Evolutionary conservation across 2,888 invertebrate species (phyloP).

Genomic region (Dynastes maya): DNA sequence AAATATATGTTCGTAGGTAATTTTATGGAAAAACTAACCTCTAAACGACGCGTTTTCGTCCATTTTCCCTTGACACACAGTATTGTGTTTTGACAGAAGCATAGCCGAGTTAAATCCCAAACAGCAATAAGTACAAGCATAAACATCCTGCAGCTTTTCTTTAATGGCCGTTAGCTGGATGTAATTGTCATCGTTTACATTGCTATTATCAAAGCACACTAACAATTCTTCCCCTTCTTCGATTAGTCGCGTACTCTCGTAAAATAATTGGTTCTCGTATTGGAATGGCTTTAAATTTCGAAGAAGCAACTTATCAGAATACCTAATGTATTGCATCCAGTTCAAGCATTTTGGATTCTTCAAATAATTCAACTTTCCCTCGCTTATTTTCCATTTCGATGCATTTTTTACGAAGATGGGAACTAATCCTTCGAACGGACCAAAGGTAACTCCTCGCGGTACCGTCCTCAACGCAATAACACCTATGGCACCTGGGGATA

Average conservation of each 20-base stretch:
- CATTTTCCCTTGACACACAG: too few relatives aligned
- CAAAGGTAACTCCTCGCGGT: not conserved
- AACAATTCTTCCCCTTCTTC: constrained; percentile 3
- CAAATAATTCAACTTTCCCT: not conserved
- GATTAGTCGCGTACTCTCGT: not conserved
- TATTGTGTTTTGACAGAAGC: too few relatives aligned
- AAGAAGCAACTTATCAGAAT: not conserved
- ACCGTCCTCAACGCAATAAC: not conserved
- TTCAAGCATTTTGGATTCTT: not conserved
- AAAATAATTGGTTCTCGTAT: constrained; percentile 2
- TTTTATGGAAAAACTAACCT: too few relatives aligned
- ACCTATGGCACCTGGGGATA: not conserved
- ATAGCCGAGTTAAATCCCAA: not conserved
- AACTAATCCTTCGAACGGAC: not conserved
- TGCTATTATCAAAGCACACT: not conserved
- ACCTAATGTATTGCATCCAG: constrained; percentile 15
- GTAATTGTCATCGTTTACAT: not conserved
- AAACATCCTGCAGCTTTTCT: not conserved
- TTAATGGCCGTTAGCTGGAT: not conserved
- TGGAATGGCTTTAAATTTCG: constrained; percentile 3
- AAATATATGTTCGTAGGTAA: too few relatives aligned
- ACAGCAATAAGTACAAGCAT: constrained; percentile 5
- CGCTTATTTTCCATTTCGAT: not conserved
- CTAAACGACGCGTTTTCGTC: too few relatives aligned
- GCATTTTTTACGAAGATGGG: not conserved